phyloP scores from a whole-genome alignment of 2,113 vertebrate genomes.

The Seriola rivoliana region DNA sequence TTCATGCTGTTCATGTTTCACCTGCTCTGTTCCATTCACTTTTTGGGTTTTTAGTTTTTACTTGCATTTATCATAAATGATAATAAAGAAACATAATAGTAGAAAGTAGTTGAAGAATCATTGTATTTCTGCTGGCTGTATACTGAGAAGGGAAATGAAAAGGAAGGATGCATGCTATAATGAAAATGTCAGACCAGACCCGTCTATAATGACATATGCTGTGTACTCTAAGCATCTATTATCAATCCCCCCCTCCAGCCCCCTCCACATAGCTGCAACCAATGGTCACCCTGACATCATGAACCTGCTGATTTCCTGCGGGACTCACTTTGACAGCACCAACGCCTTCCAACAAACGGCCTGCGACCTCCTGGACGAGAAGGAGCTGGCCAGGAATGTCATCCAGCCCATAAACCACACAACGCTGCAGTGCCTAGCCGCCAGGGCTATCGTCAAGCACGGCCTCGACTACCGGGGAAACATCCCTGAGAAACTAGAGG shows the following conservation, averaged over 20 bases:
- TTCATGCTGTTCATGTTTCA: not conserved
- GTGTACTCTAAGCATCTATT: not conserved
- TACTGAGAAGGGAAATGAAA: not conserved
- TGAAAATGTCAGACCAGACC: not conserved
- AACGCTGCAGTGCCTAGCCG: constrained; percentile 97
- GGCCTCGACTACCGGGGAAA: constrained; percentile 90
- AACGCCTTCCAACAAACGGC: constrained; percentile 94
- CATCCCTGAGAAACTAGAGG: constrained; percentile 96
- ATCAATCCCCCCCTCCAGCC: constrained; percentile 74
- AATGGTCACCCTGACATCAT: constrained; percentile 99
- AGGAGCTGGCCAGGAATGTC: constrained; percentile 95
- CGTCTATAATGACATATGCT: not conserved
- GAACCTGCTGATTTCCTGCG: constrained; percentile 96
- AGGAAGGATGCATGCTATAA: not conserved
- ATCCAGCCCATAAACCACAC: constrained; percentile 99
- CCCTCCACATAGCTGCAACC: constrained; percentile 94
- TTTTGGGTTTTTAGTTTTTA: not conserved
- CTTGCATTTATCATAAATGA: not conserved
- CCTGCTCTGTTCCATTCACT: not conserved
- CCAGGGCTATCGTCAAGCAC: constrained; percentile 93
- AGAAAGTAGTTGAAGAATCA: not conserved
- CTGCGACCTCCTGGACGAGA: constrained; percentile 96
- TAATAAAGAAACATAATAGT: not conserved
- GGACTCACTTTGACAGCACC: constrained; percentile 98
- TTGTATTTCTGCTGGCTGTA: not conserved